A percentile compares a stretch with the other conserved stretches of the same genome.
Conservation (phyloP, 2,888 invertebrate genomes). For the Macrophya alboannulata region DNA sequence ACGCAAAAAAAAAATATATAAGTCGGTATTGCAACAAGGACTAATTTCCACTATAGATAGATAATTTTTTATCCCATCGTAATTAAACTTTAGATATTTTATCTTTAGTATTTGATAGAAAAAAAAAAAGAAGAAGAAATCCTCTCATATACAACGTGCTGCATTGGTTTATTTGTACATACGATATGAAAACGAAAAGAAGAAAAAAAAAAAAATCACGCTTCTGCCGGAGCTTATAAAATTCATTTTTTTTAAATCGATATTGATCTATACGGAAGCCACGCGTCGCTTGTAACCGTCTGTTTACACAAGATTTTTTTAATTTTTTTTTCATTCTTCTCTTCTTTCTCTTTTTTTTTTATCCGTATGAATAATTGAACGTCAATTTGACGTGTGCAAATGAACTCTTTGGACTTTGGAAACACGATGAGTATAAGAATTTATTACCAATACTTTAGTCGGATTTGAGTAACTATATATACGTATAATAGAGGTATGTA, state of each 20-base stretch:
- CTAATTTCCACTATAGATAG: background rate
- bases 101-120: no score
- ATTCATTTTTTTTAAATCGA: slow-evolving; percentile 1
- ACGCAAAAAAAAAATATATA: background rate
- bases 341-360: slow-evolving; percentile 5
- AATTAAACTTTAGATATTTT: no score
- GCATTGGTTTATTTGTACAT: no score
- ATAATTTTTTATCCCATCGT: background rate
- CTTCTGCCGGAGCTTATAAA: background rate
- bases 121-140: no score
- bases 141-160: no score
- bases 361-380: slow-evolving; percentile 1
- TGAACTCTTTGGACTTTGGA: slow-evolving; percentile 35
- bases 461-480: slow-evolving; percentile 6
- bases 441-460: slow-evolving; percentile 22
- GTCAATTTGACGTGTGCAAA: slow-evolving; percentile 44
- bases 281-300: slow-evolving; percentile 20
- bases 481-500: background rate
- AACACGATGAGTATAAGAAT: background rate
- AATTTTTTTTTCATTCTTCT: background rate
- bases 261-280: slow-evolving; percentile 33
- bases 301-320: slow-evolving; percentile 15
- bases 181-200: background rate
- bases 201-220: background rate
- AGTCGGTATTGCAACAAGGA: background rate